Percentiles rank a stretch among this genome's conserved stretches.
Evolutionary conservation across 1,140 invertebrate genomes (phyloP).

Genomic region (Planococcus citri): DNA sequence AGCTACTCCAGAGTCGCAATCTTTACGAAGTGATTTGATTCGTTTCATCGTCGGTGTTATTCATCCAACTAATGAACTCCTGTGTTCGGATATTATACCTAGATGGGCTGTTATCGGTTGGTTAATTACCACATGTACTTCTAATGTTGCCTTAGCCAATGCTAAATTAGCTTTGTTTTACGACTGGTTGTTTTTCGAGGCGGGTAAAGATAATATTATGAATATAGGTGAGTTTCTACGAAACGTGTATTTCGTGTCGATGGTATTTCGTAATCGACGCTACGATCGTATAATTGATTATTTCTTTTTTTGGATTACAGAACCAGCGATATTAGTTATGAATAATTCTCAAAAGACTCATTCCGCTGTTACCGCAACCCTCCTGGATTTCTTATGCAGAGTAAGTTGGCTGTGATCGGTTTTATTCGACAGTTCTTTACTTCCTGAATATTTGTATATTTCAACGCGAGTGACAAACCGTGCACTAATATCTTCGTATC

Average conservation of each 20-base stretch:
- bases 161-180: slow-evolving; percentile 93
- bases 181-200: slow-evolving; percentile 94
- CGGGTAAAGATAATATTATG: slow-evolving; percentile 96
- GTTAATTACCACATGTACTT: slow-evolving; percentile 87
- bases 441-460: background rate
- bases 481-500: slow-evolving; percentile 20
- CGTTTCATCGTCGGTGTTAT: slow-evolving; percentile 95
- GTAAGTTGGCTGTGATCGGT: slow-evolving; percentile 36
- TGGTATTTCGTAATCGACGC: background rate
- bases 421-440: background rate
- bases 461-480: no score
- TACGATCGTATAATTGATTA: no score
- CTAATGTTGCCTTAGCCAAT: slow-evolving; percentile 84
- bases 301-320: slow-evolving; percentile 34
- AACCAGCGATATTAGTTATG: slow-evolving; percentile 97
- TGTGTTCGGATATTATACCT: slow-evolving; percentile 96
- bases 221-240: slow-evolving; percentile 55
- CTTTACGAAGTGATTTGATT: slow-evolving; percentile 87
- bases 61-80: slow-evolving; percentile 91
- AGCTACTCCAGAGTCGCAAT: slow-evolving; percentile 91
- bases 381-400: slow-evolving; percentile 87
- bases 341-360: slow-evolving; percentile 92
- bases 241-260: background rate
- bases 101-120: slow-evolving; percentile 97
- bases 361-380: slow-evolving; percentile 84